phyloP scores from a whole-genome alignment of 2,113 vertebrate genomes.

The Varanus salvator region DNA sequence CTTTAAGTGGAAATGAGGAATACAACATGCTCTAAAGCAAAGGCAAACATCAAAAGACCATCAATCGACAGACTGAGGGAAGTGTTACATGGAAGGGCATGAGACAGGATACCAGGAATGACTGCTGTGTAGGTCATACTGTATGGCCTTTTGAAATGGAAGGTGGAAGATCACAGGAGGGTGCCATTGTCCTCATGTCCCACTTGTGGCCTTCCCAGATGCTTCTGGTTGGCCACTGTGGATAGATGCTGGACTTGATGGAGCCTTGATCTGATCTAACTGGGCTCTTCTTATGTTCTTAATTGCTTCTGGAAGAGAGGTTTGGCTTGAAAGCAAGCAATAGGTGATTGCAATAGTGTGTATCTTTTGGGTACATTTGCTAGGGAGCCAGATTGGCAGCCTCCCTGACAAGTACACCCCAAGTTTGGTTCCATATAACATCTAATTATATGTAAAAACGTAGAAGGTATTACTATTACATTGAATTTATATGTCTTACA shows the following conservation, averaged over 20 bases:
- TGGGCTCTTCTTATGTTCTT: too few relatives aligned
- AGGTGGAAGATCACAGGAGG: neutral
- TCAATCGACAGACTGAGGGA: constrained; percentile 6
- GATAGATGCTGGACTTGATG: too few relatives aligned
- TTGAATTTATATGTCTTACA: too few relatives aligned
- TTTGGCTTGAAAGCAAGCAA: neutral
- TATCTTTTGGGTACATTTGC: neutral
- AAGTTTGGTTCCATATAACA: neutral
- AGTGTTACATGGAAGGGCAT: constrained; percentile 29
- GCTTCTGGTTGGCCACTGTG: too few relatives aligned
- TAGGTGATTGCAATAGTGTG: neutral
- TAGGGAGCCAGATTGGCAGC: neutral
- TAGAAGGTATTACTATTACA: too few relatives aligned
- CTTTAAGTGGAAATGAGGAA: constrained; percentile 55
- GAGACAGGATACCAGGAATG: neutral
- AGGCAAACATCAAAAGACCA: constrained; percentile 47
- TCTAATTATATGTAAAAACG: neutral
- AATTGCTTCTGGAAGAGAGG: neutral
- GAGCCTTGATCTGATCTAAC: too few relatives aligned
- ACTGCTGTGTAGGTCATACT: neutral
- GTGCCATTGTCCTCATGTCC: too few relatives aligned
- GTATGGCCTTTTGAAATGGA: neutral
- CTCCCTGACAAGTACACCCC: neutral
- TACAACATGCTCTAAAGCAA: constrained; percentile 38
- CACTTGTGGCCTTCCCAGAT: too few relatives aligned